Base-by-base conservation (phyloP, 2,113 vertebrate genomes). In the Balaeniceps rex region DNA sequence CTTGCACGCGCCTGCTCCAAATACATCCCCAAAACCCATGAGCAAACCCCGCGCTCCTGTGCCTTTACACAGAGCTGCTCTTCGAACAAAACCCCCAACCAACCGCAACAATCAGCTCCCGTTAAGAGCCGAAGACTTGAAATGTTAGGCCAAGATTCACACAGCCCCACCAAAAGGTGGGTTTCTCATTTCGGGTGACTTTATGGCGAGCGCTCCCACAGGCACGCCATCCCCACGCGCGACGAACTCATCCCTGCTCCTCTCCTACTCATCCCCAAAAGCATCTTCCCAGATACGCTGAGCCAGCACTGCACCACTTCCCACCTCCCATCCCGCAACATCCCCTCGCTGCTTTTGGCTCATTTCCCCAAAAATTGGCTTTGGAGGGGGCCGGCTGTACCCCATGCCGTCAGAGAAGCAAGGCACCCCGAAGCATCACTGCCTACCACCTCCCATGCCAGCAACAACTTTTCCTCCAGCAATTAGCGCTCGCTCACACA, bases 11-110 rank as follows among this genome's bases (percentile, higher is more conserved):
- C 23, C 52, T 65, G 34, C 64, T 72, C 60, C 83, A 74, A 33
- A n/a, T 3, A 14, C 46, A 23, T 19, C 63, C 70, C 63, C 7
- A 42, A 79, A 61, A 18, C 12, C 31, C 1, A 0, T 0, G 0
- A 1, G 44, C 28, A 33, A 76, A 47, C 49, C 46, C 64, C 3
- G 34, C 12, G 2, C 66, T 60, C 74, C 28, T 2, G 0, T 2
- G 12, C 71, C 44, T 71, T 36, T 11, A 33, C 42, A 16, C 33
- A 6, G 5, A 52, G 75, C 44, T 24, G 38, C 38, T 34, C 19
- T 9, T n/a, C 3, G 15, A n/a, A 6, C 42, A 29, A 14, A 61
- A 65, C 49, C 18, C 11, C 5, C 15, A 4, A 18, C 0, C 1
- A 18, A 49, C 71, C 15, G 5, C 12, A 63, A 34, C 3, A 0